Conservation (phyloP, 2,888 invertebrate genomes). For the Platyscelio sp. region DNA sequence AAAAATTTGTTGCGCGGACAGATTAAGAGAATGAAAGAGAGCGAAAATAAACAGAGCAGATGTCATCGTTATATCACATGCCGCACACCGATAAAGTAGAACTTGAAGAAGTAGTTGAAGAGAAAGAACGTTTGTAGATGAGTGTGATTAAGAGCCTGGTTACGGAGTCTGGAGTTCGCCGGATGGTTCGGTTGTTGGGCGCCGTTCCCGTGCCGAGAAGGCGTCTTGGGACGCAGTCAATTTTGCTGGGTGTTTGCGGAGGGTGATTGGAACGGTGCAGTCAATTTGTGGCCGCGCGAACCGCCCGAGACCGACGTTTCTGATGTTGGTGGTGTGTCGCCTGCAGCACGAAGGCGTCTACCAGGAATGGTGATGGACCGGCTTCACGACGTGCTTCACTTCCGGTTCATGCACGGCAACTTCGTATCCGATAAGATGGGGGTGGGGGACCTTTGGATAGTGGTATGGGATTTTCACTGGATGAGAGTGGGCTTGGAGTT, state of each 20-base stretch:
- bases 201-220: slow-evolving; percentile 3
- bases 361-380: slow-evolving; percentile 85
- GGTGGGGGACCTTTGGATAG: slow-evolving; percentile 84
- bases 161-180: slow-evolving; percentile 28
- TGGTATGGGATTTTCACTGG: slow-evolving; percentile 78
- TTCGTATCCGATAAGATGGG: slow-evolving; percentile 87
- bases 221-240: slow-evolving; percentile 52
- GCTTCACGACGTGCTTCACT: slow-evolving; percentile 86
- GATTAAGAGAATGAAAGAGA: slow-evolving; percentile 49
- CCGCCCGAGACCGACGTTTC: slow-evolving; percentile 77
- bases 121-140: slow-evolving; percentile 53
- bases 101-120: slow-evolving; percentile 31
- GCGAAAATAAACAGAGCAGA: slow-evolving; percentile 54
- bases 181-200: slow-evolving; percentile 34
- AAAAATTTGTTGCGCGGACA: slow-evolving; percentile 23
- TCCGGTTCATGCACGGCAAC: slow-evolving; percentile 86
- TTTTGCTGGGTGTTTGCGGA: slow-evolving; percentile 52
- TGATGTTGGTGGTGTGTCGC: slow-evolving; percentile 62
- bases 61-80: slow-evolving; percentile 78
- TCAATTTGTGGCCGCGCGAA: slow-evolving; percentile 57
- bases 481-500: slow-evolving; percentile 79
- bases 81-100: slow-evolving; percentile 76
- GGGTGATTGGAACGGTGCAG: slow-evolving; percentile 54
- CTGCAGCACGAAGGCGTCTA: slow-evolving; percentile 64
- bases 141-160: slow-evolving; percentile 52